A percentile compares a stretch with the other conserved stretches of the same genome.
Conservation (phyloP, 2,888 invertebrate species). For the Lepidocyrtinus sp. region DNA sequence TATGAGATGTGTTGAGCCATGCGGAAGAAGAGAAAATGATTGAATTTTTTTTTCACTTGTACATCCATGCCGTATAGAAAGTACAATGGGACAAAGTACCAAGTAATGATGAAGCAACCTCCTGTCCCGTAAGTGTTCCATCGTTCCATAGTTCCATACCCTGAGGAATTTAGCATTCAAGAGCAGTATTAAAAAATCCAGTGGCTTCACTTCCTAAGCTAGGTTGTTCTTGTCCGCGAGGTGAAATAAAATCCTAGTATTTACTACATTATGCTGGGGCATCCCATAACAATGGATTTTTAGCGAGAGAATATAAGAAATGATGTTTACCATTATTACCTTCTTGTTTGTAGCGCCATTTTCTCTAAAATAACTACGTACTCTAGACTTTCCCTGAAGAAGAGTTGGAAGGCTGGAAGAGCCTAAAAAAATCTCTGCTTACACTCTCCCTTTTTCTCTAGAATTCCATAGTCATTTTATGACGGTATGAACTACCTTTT, state of each 20-base stretch:
- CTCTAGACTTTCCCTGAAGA: neutral
- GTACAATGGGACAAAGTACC: neutral
- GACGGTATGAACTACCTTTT: neutral
- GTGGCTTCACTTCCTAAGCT: neutral
- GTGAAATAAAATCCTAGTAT: neutral
- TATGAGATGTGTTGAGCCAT: neutral
- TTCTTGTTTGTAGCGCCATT: slow-evolving; percentile 16
- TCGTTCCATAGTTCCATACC: too few species aligned
- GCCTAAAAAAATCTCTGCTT: neutral
- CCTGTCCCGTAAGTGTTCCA: neutral
- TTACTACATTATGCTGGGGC: slow-evolving; percentile 1
- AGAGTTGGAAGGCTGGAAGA: slow-evolving; percentile 2
- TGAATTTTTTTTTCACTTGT: slow-evolving; percentile 14
- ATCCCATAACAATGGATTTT: slow-evolving; percentile 9
- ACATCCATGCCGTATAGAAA: slow-evolving; percentile 8
- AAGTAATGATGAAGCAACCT: slow-evolving; percentile 3
- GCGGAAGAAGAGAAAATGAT: slow-evolving; percentile 5
- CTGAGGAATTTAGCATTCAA: neutral
- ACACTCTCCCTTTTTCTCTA: too few species aligned
- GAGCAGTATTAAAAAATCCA: neutral
- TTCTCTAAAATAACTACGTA: neutral
- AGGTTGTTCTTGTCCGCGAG: neutral
- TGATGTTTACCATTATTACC: neutral
- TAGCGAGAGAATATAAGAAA: neutral
- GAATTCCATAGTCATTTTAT: slow-evolving; percentile 8